phyloP scores from a whole-genome alignment of 2,888 invertebrate genomes.

The Nephrotoma flavescens region DNA sequence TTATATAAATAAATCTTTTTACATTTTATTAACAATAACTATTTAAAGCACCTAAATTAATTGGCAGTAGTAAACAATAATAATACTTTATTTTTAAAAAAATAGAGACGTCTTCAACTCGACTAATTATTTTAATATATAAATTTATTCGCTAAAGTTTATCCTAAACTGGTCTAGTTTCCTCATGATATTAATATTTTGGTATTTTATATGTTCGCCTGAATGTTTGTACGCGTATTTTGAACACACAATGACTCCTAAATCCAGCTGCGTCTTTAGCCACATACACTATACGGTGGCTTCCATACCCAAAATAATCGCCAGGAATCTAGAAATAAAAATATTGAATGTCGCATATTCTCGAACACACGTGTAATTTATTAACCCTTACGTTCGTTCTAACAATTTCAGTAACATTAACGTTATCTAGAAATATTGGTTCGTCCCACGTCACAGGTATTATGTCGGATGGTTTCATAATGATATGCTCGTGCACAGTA shows the following conservation, averaged over 20 bases:
- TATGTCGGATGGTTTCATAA: slow-evolving; percentile 14
- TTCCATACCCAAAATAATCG: slow-evolving; percentile 29
- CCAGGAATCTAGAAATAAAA: slow-evolving; percentile 29
- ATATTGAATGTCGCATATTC: background rate
- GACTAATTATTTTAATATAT: background rate
- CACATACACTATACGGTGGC: slow-evolving; percentile 34
- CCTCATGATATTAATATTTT: background rate
- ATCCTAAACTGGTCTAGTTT: background rate
- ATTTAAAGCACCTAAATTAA: background rate
- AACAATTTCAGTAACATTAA: slow-evolving; percentile 30
- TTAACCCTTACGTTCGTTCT: slow-evolving; percentile 28
- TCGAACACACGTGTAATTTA: background rate
- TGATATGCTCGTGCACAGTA: slow-evolving; percentile 17
- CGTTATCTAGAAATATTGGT: slow-evolving; percentile 35
- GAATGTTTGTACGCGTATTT: slow-evolving; percentile 13
- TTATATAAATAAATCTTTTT: background rate
- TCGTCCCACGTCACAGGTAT: slow-evolving; percentile 31
- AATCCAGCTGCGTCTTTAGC: slow-evolving; percentile 35
- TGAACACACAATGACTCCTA: slow-evolving; percentile 34
- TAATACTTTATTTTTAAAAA: background rate
- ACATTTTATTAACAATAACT: background rate
- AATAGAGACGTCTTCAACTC: background rate
- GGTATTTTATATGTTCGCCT: background rate
- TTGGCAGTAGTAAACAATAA: background rate
- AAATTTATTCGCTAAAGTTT: background rate